These are phyloP conservation scores for Sphecodes monilicornis DNA, from an alignment of 2,888 invertebrate genomes.

Conservation along the genomic window DNA sequence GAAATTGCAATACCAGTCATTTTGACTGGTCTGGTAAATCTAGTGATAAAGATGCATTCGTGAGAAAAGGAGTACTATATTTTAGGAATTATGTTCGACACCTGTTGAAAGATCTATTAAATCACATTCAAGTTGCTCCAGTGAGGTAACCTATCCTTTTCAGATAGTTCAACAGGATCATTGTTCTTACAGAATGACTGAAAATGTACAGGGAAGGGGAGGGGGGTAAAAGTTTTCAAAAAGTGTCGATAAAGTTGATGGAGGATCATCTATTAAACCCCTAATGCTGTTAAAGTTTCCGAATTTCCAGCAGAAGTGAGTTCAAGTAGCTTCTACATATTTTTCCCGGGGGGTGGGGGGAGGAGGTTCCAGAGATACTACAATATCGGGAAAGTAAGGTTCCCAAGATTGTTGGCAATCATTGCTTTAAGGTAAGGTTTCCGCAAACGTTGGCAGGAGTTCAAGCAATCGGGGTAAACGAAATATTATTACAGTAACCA, in stretches of 20 bases:
- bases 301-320: not conserved
- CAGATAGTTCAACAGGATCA: not conserved
- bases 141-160: not conserved
- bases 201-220: not conserved
- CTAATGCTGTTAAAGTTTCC: not conserved
- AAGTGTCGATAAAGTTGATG: slow-evolving; percentile 3
- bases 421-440: not conserved
- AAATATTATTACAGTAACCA: not conserved
- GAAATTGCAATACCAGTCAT: no score
- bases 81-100: not conserved
- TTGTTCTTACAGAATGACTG: not conserved
- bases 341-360: no score
- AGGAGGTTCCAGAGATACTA: not conserved
- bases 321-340: slow-evolving; percentile 6
- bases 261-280: slow-evolving; percentile 10
- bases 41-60: no score
- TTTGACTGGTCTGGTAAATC: no score
- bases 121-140: not conserved
- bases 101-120: not conserved
- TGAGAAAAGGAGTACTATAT: not conserved
- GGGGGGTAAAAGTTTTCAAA: not conserved
- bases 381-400: slow-evolving; percentile 5
- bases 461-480: slow-evolving; percentile 18
- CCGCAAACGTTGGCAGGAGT: not conserved
- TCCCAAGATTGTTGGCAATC: slow-evolving; percentile 6